phyloP scores from a whole-genome alignment of 1,140 invertebrate species.

The Diorhabda carinulata region DNA sequence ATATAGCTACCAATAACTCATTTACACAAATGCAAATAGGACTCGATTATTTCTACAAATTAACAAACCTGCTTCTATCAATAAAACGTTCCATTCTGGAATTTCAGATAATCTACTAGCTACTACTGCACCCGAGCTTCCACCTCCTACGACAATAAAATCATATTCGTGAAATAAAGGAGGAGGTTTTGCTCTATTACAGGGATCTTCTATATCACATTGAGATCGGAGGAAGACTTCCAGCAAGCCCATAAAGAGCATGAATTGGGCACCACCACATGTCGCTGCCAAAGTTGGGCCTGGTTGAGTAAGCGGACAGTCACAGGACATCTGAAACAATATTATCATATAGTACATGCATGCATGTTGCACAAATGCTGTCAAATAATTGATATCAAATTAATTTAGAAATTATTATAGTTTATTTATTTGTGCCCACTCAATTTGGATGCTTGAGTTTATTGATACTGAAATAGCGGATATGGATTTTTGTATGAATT shows the following conservation, averaged over 20 bases:
- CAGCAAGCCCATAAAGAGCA: conserved; percentile 82
- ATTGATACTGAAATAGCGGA: too few species aligned
- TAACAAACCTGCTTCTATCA: conserved; percentile 68
- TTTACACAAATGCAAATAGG: background rate
- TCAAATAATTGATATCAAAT: too few species aligned
- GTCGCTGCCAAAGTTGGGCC: conserved; percentile 75
- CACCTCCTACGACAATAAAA: conserved; percentile 84
- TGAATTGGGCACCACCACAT: conserved; percentile 75
- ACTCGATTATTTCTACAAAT: background rate
- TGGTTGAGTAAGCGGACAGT: conserved; percentile 68
- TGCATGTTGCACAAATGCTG: too few species aligned
- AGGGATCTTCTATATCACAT: conserved; percentile 80
- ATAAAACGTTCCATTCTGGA: conserved; percentile 70
- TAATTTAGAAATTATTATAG: too few species aligned
- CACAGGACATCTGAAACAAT: conserved; percentile 39
- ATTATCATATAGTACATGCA: background rate
- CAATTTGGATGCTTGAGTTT: too few species aligned
- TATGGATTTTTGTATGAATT: too few species aligned
- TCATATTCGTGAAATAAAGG: conserved; percentile 60
- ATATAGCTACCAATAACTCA: background rate
- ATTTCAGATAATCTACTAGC: conserved; percentile 77
- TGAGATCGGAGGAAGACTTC: conserved; percentile 76
- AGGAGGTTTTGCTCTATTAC: conserved; percentile 59
- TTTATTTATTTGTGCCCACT: too few species aligned
- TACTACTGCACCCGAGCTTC: conserved; percentile 78